Evolutionary conservation across 1,140 invertebrate genomes (phyloP).

Genomic region (Heterodera carotae): DNA sequence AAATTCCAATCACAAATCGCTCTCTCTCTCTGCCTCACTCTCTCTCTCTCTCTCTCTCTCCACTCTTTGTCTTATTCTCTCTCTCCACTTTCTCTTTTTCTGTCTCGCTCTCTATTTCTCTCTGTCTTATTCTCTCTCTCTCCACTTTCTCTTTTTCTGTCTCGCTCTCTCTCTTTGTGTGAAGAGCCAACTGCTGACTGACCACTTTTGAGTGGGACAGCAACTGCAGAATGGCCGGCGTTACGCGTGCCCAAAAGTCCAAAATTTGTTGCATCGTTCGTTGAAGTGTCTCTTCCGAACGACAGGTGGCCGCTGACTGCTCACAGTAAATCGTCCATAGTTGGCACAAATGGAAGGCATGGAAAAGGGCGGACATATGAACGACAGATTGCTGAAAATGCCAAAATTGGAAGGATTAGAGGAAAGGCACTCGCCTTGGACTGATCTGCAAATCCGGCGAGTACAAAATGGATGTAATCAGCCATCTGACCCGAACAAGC

Average conservation of each 20-base stretch:
- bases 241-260: conserved; percentile 98
- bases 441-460: conserved; percentile 94
- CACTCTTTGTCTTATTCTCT: too few relatives aligned
- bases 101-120: too few relatives aligned
- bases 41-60: too few relatives aligned
- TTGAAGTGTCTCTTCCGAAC: conserved; percentile 72
- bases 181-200: conserved; percentile 67
- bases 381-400: conserved; percentile 71
- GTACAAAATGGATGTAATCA: conserved; percentile 88
- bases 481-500: conserved; percentile 88
- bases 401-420: neutral
- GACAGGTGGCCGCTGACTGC: conserved; percentile 73
- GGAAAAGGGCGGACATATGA: conserved; percentile 83
- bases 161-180: too few relatives aligned
- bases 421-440: conserved; percentile 72
- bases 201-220: conserved; percentile 89
- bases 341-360: conserved; percentile 76
- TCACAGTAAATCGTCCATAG: conserved; percentile 98
- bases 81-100: too few relatives aligned
- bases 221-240: conserved; percentile 88
- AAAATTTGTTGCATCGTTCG: conserved; percentile 79
- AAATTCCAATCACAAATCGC: conserved; percentile 12
- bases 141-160: too few relatives aligned
- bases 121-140: too few relatives aligned
- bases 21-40: too few relatives aligned